Conservation (phyloP, 2,888 invertebrate species). For the Leptopilina drosophilae region DNA sequence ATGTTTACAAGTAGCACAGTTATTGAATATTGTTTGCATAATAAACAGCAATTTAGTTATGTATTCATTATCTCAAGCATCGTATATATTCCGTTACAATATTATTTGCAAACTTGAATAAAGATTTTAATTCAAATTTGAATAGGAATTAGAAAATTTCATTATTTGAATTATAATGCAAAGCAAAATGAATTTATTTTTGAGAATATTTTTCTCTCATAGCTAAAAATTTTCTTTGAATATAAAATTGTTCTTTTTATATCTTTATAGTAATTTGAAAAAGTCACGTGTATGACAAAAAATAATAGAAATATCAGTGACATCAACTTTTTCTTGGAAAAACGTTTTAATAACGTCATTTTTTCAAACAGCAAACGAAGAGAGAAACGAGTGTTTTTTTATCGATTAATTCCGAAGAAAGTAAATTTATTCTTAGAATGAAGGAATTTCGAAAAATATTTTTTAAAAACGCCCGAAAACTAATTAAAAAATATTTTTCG, state of each 20-base stretch:
- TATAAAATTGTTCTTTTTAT: too few species aligned
- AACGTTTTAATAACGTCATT: background rate
- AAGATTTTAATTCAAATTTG: background rate
- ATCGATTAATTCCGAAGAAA: too few species aligned
- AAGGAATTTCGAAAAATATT: too few species aligned
- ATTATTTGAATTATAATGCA: too few species aligned
- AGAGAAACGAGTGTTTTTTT: background rate
- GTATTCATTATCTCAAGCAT: constrained; percentile 11
- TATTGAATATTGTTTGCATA: constrained; percentile 11
- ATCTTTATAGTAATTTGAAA: too few species aligned
- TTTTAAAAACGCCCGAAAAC: too few species aligned
- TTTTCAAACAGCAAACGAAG: background rate
- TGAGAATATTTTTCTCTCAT: too few species aligned
- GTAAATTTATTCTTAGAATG: too few species aligned
- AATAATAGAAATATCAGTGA: constrained; percentile 1
- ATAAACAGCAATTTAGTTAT: constrained; percentile 11
- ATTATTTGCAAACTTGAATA: background rate
- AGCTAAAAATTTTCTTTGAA: too few species aligned
- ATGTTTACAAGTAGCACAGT: constrained; percentile 9
- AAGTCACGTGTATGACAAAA: too few species aligned
- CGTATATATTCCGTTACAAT: background rate
- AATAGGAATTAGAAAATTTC: background rate
- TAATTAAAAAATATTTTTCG: too few species aligned
- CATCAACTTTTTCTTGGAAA: constrained; percentile 30
- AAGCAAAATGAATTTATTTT: too few species aligned